Percentiles rank a stretch among this genome's conserved stretches.
Evolutionary conservation across 30 jellyfish, hydroid and myxozoan genomes (phyloP).

Genomic region (Clytia hemisphaerica): DNA sequence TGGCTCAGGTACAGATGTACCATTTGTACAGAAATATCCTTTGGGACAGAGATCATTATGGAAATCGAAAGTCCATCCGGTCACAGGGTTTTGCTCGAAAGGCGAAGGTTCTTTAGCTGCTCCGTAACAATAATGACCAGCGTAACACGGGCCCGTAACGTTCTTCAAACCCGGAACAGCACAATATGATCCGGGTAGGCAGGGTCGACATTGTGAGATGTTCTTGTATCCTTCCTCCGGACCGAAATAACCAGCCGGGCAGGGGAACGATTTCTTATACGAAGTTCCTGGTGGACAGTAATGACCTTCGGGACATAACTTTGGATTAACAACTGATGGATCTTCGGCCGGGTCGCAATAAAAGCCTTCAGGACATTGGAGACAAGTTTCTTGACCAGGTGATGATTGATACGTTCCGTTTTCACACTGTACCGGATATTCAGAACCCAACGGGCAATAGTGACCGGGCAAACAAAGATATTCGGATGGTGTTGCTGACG

Average conservation of each 20-base stretch:
- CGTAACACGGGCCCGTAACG: conserved; percentile 85
- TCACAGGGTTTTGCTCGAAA: conserved; percentile 36
- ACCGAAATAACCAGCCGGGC: conserved; percentile 79
- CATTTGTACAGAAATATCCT: conserved; percentile 86
- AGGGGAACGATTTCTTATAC: conserved; percentile 38
- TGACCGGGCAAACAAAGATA: conserved; percentile 74
- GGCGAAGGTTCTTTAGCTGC: conserved; percentile 89
- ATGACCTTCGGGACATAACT: conserved; percentile 71
- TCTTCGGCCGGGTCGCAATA: conserved; percentile 96
- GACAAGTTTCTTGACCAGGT: conserved; percentile 68
- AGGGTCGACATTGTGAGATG: conserved; percentile 37
- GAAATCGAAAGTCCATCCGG: conserved; percentile 64
- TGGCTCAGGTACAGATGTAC: conserved; percentile 86
- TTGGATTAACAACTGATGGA: conserved; percentile 65
- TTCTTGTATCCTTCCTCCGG: conserved; percentile 44
- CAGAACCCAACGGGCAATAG: conserved; percentile 66
- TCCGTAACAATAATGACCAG: conserved; percentile 72
- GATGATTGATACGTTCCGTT: conserved; percentile 85
- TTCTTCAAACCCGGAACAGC: conserved; percentile 54
- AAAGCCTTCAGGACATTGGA: conserved; percentile 79
- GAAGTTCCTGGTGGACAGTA: conserved; percentile 67
- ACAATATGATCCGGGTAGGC: conserved; percentile 67
- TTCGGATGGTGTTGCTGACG: conserved; percentile 64
- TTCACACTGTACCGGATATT: conserved; percentile 59
- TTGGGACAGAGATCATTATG: conserved; percentile 80